Evolutionary conservation across 2,888 invertebrate genomes (phyloP), one percentile per base, ranked within the genome.

Genomic region (Microplitis manilae): DNA sequence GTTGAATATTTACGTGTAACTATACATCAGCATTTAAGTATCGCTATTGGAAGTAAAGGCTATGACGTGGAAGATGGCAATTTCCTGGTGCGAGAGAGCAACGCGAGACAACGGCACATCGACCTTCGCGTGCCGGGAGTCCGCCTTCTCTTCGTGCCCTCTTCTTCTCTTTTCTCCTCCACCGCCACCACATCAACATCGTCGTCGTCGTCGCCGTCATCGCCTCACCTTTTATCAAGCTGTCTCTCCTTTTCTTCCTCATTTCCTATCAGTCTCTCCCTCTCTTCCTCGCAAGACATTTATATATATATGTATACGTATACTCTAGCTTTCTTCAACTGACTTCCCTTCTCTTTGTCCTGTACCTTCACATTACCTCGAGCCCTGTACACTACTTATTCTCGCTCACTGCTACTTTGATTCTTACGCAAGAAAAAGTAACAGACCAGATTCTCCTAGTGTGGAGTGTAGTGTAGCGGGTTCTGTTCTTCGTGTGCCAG

Each of bases 41-140:
- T 73, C 76, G 79, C 60, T 64, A 76, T 79, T 74, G 77, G 76
- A 79, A 17, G 17, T 17, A 17, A 17, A 80, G 80, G 77, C 80
- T 73, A 75, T 72, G 73, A 71, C 75, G 78, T 79, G 78, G 80
- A 80, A 78, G 82, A 81, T 81, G 81, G 80, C 79, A 79, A 82
- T 80, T 83, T 83, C 81, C 81, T 81, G 81, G 79, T 80, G 78
- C 77, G 80, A 80, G 79, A 77, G 79, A 76, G 71, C 76, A 65
- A 61, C 71, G 70, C 72, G 81, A 81, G 83, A 84, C 84, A 84
- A 85, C 84, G 85, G 87, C 85, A 85, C 84, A 84, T 84, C 86
- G 86, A 85, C 86, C 86, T 86, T 88, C 87, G 86, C 86, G 84
- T 87, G 86, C 84, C 84, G 83, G 86, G 84, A 83, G 84, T 86